A percentile compares a stretch with the other conserved stretches of the same genome.
Conservation (phyloP, 2,797 vertebrate species). For the Liparis tanakae region DNA sequence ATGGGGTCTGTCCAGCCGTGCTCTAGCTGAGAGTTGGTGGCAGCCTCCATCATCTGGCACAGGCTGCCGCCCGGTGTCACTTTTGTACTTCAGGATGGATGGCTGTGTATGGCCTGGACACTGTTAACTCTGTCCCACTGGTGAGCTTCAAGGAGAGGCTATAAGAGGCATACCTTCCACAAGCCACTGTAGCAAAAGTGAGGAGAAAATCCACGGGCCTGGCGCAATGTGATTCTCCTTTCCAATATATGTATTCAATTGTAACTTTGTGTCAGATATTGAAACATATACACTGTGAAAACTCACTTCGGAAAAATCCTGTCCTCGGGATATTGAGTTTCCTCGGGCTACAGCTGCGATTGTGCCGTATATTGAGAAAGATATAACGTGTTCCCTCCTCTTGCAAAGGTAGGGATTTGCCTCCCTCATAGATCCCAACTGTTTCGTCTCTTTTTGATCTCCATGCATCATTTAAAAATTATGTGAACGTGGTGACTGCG, state of each 20-base stretch:
- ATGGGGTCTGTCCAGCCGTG: slow-evolving; percentile 70
- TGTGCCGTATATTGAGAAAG: slow-evolving; percentile 50
- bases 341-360: slow-evolving; percentile 65
- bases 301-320: slow-evolving; percentile 68
- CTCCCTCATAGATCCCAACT: slow-evolving; percentile 42
- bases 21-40: slow-evolving; percentile 67
- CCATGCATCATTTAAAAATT: slow-evolving; percentile 60
- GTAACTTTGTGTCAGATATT: slow-evolving; percentile 63
- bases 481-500: slow-evolving; percentile 37
- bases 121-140: slow-evolving; percentile 72
- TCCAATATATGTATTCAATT: slow-evolving; percentile 75
- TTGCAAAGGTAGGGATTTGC: slow-evolving; percentile 52
- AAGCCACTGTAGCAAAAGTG: slow-evolving; percentile 31
- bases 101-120: slow-evolving; percentile 64
- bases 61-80: slow-evolving; percentile 70
- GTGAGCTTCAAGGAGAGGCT: slow-evolving; percentile 74
- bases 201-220: slow-evolving; percentile 39
- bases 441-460: slow-evolving; percentile 56
- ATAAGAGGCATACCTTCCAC: slow-evolving; percentile 52
- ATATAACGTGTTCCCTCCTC: slow-evolving; percentile 68
- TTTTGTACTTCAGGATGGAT: slow-evolving; percentile 79
- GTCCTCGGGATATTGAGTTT: slow-evolving; percentile 75
- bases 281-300: slow-evolving; percentile 71
- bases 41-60: slow-evolving; percentile 78
- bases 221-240: slow-evolving; percentile 60